Evolutionary conservation across 2,888 invertebrate genomes (phyloP).

Genomic region (Phragmatobia fuliginosa): DNA sequence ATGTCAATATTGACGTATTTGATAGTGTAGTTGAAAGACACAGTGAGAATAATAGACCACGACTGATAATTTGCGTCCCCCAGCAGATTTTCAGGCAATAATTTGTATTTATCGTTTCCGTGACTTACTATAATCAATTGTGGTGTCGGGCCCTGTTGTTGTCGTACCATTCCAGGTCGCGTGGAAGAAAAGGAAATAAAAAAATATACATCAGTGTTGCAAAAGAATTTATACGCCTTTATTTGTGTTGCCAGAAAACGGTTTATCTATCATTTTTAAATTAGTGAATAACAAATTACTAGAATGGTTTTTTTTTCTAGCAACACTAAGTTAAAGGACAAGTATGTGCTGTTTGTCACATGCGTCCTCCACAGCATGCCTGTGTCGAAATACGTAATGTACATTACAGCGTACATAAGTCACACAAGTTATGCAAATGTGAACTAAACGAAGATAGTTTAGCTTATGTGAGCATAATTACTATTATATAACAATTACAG

Average conservation of each 20-base stretch:
- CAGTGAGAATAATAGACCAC: constrained; percentile 53
- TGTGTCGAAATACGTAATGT: constrained; percentile 45
- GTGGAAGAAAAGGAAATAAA: constrained; percentile 65
- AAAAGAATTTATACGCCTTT: constrained; percentile 26
- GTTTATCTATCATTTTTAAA: not conserved
- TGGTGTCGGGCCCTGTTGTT: constrained; percentile 81
- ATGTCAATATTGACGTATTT: not conserved
- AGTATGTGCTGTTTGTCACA: constrained; percentile 57
- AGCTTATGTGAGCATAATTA: constrained; percentile 17
- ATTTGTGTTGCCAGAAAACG: constrained; percentile 48
- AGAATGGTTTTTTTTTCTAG: constrained; percentile 34
- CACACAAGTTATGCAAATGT: constrained; percentile 24
- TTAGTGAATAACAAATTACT: not conserved
- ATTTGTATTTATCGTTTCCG: constrained; percentile 26
- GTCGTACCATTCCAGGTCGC: constrained; percentile 56
- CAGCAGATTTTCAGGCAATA: constrained; percentile 37
- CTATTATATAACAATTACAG: not conserved
- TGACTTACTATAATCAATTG: constrained; percentile 86
- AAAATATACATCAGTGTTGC: constrained; percentile 66
- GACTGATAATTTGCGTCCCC: constrained; percentile 13
- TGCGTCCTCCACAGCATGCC: constrained; percentile 59
- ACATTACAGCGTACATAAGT: constrained; percentile 36
- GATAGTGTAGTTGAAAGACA: not conserved
- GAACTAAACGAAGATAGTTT: constrained; percentile 27
- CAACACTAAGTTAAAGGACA: constrained; percentile 45